Evolutionary conservation across 2,113 vertebrate genomes (phyloP).

Genomic region (Plotosus lineatus): DNA sequence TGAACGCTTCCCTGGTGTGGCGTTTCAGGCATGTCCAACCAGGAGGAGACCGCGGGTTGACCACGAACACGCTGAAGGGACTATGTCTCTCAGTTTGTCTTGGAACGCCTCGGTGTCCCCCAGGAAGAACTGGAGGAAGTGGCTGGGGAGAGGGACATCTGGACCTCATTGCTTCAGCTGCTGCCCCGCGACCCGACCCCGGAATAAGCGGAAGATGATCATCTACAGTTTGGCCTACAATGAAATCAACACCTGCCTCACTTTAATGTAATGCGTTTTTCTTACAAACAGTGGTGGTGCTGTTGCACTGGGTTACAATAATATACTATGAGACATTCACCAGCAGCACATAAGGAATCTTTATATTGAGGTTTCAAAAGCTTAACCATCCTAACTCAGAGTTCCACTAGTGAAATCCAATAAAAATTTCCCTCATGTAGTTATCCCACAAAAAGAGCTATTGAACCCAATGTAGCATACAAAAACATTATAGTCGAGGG

Average conservation of each 20-base stretch:
- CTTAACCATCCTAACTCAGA: not conserved
- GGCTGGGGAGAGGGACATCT: too few species aligned
- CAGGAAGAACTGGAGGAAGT: too few species aligned
- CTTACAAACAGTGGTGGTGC: not conserved
- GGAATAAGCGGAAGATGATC: too few species aligned
- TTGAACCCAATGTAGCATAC: not conserved
- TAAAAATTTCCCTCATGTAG: not conserved
- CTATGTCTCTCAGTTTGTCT: too few species aligned
- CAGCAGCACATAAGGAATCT: not conserved
- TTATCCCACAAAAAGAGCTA: not conserved
- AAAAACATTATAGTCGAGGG: not conserved
- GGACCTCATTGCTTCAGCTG: too few species aligned
- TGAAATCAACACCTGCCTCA: not conserved
- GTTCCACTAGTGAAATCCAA: not conserved
- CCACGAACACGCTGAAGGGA: too few species aligned
- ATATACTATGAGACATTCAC: not conserved
- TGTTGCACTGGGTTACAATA: not conserved
- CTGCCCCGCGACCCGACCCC: too few species aligned
- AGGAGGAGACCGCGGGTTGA: too few species aligned
- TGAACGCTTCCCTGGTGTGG: too few species aligned
- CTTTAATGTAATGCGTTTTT: not conserved
- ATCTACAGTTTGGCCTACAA: not conserved
- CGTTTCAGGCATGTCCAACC: too few species aligned
- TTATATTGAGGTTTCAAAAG: not conserved
- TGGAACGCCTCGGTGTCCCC: too few species aligned